Evolutionary conservation across 2,888 invertebrate genomes (phyloP).

Genomic region (Heliconius erato): DNA sequence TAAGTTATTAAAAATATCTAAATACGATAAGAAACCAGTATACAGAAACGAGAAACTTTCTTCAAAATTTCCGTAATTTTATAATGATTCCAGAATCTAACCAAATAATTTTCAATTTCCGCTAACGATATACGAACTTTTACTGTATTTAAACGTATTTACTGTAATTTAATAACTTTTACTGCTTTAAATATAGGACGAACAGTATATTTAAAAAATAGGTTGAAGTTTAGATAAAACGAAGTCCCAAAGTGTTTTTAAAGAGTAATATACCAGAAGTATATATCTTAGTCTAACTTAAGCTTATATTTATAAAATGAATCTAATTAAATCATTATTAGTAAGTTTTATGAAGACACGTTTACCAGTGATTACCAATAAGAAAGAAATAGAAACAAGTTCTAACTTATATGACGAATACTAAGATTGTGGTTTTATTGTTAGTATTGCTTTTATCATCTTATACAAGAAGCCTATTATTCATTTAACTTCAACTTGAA

Average conservation of each 20-base stretch:
- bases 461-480: constrained; percentile 6
- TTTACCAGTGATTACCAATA: not conserved
- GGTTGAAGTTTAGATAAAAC: not conserved
- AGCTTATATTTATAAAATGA: not conserved
- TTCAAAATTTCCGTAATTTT: not conserved
- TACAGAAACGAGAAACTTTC: not conserved
- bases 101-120: not conserved
- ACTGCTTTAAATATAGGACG: not conserved
- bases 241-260: too few relatives aligned
- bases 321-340: too few relatives aligned
- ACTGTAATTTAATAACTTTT: not conserved
- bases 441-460: not conserved
- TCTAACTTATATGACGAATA: not conserved
- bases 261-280: not conserved
- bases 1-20: not conserved
- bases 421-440: not conserved
- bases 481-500: constrained; percentile 1
- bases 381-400: not conserved
- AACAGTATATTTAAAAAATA: not conserved
- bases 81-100: not conserved
- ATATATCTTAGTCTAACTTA: not conserved
- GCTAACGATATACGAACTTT: not conserved
- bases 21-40: constrained; percentile 10
- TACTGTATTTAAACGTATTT: too few relatives aligned
- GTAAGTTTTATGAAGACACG: not conserved